These are phyloP conservation scores for Cantharis rufa DNA, from an alignment of 2,888 invertebrate species.

Conservation along the genomic window DNA sequence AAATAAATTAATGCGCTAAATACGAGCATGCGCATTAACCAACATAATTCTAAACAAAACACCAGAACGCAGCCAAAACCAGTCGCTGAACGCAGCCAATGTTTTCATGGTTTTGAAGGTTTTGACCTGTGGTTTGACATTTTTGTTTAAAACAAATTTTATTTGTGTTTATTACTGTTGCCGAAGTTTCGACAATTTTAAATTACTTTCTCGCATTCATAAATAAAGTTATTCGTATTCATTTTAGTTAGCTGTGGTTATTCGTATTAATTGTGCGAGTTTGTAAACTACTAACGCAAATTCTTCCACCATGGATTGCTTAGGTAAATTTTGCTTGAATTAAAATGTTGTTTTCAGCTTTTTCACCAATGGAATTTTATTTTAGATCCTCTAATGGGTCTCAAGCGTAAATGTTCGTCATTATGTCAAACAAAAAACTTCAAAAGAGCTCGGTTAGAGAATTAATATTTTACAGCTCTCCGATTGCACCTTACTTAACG, in stretches of 20 bases:
- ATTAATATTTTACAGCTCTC: conserved; percentile 37
- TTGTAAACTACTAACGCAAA: neutral
- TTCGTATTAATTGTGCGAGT: neutral
- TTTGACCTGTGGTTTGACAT: too few relatives aligned
- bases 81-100: neutral
- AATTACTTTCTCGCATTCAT: neutral
- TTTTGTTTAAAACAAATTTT: neutral
- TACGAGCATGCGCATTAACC: too few relatives aligned
- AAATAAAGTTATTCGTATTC: neutral
- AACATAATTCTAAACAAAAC: neutral
- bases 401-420: neutral
- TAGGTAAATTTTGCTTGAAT: neutral
- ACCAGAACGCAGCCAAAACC: neutral
- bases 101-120: too few relatives aligned
- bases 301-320: neutral
- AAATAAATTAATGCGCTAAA: too few relatives aligned
- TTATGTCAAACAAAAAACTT: neutral
- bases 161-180: neutral
- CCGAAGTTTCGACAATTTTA: neutral
- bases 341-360: neutral
- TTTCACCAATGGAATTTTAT: neutral
- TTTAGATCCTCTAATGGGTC: neutral
- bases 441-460: neutral
- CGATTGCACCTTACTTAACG: conserved; percentile 44
- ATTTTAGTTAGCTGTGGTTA: neutral